Evolutionary conservation across 2,113 vertebrate genomes (phyloP), one percentile per base, ranked within the genome.

Genomic region (Tetrao urogallus): DNA sequence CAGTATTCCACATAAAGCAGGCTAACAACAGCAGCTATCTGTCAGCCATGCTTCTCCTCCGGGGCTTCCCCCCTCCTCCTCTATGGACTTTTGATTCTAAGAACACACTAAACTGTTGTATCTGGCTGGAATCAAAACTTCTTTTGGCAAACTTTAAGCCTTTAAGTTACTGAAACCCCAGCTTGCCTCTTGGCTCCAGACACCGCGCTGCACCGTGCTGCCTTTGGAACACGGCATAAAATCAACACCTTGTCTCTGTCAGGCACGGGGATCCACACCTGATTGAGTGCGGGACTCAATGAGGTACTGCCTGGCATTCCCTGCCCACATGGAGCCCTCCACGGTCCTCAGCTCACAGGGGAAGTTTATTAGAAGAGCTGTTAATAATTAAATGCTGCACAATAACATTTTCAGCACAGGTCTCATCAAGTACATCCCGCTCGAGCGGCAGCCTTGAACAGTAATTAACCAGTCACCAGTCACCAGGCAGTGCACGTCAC

Each of bases 361-460:
- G 79, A 58, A 82, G 78, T 74, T 92, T 93, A 79, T 76, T 82
- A 85, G 65, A 82, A 89, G 69, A 52, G 54, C 38, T 83, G 88
- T 70, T 88, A 95, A 92, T 74, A 93, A 90, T 80, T 78, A 87
- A 92, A 84, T 45, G 83, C 72, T 74, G 81, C 64, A 61, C 87
- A 94, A 58, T 27, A 92, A 56, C 42, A 72, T 70, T 94, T 89
- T 86, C 58, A 93, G 85, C 74, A 34, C 4, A 86, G 81, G 75
- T 64, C 83, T 96, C 48, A 79, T 82, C 57, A 90, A 58, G 89
- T 91, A 34, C 77, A 81, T 12, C 48, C 88, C 42, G 64, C 80
- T 92, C 18, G 0, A 56, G 14, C 1, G 38, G 80, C 48, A 94
- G 82, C 77, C 67, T 70, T 65, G 61, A 88, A 36, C 80, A 86